These are phyloP conservation scores for Alligator sinensis DNA, from an alignment of 2,113 vertebrate species.

Conservation along the genomic window DNA sequence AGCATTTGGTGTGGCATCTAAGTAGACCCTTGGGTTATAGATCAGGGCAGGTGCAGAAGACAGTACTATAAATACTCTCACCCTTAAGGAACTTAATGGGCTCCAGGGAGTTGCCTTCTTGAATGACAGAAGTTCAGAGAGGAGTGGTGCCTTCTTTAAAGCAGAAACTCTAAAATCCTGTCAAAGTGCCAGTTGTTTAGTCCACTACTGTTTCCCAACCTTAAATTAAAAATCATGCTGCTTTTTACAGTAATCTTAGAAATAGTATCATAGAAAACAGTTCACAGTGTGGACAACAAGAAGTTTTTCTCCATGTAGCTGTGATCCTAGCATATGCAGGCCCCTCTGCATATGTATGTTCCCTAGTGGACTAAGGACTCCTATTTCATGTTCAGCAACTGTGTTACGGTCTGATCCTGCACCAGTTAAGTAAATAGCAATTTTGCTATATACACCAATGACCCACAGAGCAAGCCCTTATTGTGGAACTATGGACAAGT, in stretches of 20 bases:
- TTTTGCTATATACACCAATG: neutral
- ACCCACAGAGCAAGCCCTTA: neutral
- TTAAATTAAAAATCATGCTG: neutral
- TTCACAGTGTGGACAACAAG: neutral
- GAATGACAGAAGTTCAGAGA: conserved; percentile 21
- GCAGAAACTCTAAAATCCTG: neutral
- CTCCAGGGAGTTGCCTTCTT: neutral
- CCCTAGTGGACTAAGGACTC: neutral
- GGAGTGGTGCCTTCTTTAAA: neutral
- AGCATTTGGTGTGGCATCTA: conserved; percentile 78
- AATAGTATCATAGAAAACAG: neutral
- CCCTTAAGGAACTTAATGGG: conserved; percentile 76
- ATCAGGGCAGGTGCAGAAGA: conserved; percentile 89
- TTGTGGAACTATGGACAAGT: neutral
- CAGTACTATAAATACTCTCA: conserved; percentile 87
- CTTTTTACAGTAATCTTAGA: neutral
- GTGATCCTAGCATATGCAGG: conserved; percentile 32
- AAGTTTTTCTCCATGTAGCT: neutral
- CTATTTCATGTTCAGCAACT: conserved; percentile 36
- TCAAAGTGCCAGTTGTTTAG: neutral
- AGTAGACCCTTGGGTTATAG: conserved; percentile 83
- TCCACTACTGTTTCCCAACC: neutral
- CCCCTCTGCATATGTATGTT: conserved; percentile 26
- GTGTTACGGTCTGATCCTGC: neutral
- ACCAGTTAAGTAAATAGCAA: neutral